Base-by-base conservation (phyloP, 2,113 vertebrate species). In the Leptobrachium ailaonicum region DNA sequence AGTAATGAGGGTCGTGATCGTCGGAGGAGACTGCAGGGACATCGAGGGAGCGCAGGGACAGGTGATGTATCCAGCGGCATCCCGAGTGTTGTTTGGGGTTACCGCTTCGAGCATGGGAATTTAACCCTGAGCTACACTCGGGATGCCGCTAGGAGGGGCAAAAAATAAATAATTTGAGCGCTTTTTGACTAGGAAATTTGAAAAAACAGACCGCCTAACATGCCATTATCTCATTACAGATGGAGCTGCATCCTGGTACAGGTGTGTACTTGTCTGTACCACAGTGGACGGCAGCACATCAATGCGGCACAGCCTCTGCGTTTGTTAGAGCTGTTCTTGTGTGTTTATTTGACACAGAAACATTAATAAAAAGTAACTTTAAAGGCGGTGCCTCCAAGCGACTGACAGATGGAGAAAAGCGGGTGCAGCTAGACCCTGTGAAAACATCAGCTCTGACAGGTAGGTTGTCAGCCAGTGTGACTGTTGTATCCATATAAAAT, bases 261-360 rank as follows among this genome's bases (percentile, higher is more conserved):
- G 20, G 20, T 32, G 20, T 32, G 20, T 32, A 32, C 20, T 32
- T 32, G 20, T 32, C 20, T 32, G 20, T 32, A 32, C 20, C 20
- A 32, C 20, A 32, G 20, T 32, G 20, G 20, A 32, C 20, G 20
- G 20, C 20, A 32, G 20, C 20, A 32, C 20, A 32, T 32, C 20
- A 32, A 32, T 32, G 20, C 20, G 20, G 54, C 13, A 56, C 54
- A 13, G 54, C 54, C 13, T 56, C 54, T 56, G 54, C 54, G 13
- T 56, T 56, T 56, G 54, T 56, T 56, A 56, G 54, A 56, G 54
- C 54, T 13, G 54, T 56, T 56, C 54, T 56, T 13, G 54, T 56
- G 54, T 56, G 54, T 56, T 56, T 56, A 56, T 56, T 56, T 56
- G 54, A 56, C 54, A 56, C 54, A 56, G 54, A 56, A 56, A 56